phyloP scores from a whole-genome alignment of 2,113 vertebrate genomes.

The Steatornis caripensis region DNA sequence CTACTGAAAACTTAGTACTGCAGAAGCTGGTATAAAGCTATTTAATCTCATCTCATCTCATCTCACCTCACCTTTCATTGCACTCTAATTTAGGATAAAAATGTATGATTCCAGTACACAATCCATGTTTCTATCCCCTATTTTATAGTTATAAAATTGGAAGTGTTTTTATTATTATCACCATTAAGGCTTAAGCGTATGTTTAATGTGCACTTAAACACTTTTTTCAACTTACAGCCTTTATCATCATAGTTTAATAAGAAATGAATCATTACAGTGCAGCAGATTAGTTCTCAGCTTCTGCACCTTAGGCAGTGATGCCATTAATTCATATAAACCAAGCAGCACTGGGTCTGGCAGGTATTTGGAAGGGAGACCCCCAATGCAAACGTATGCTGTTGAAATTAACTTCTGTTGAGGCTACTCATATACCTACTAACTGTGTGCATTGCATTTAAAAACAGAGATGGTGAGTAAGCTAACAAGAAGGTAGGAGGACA shows the following conservation, averaged over 20 bases:
- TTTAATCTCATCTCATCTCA: background rate
- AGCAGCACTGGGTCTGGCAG: background rate
- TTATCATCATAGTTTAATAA: background rate
- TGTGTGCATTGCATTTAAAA: background rate
- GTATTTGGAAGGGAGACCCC: background rate
- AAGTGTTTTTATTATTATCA: background rate
- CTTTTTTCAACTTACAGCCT: background rate
- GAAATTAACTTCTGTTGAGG: background rate
- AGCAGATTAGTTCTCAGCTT: constrained; percentile 14
- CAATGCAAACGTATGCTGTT: background rate
- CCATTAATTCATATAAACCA: background rate
- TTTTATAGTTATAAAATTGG: background rate
- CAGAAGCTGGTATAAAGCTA: background rate
- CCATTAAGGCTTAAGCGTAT: constrained; percentile 14
- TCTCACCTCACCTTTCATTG: background rate
- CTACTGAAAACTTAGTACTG: background rate
- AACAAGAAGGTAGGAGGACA: background rate
- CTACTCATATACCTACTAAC: background rate
- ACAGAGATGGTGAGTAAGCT: background rate
- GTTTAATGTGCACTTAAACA: constrained; percentile 29
- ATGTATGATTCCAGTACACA: background rate
- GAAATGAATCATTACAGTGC: background rate
- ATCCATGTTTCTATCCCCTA: background rate
- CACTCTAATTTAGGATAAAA: constrained; percentile 11
- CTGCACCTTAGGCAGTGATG: background rate